These are phyloP conservation scores for Darevskia mixta DNA, from an alignment of 2,797 vertebrate species.

Conservation along the genomic window DNA sequence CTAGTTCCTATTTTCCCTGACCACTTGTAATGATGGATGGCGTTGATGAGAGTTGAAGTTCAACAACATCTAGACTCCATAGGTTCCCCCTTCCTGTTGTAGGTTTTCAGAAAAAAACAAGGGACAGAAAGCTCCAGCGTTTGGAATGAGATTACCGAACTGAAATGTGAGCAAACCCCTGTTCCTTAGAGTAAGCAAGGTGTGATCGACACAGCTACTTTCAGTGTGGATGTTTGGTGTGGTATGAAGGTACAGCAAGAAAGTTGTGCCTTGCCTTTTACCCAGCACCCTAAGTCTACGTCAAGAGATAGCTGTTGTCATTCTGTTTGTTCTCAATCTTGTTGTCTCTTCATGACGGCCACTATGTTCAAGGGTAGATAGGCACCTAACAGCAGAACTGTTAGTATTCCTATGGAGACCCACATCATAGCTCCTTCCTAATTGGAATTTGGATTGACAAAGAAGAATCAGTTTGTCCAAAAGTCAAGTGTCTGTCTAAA, in stretches of 20 bases:
- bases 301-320: background rate
- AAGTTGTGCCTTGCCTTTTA: background rate
- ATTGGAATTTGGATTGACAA: slow-evolving; percentile 10
- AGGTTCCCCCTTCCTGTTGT: background rate
- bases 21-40: too few relatives aligned
- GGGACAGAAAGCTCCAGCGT: background rate
- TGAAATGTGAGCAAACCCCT: background rate
- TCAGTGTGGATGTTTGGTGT: background rate
- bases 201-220: background rate
- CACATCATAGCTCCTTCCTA: slow-evolving; percentile 19
- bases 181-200: background rate
- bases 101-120: background rate
- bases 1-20: too few relatives aligned
- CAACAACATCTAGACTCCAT: too few relatives aligned
- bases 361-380: slow-evolving; percentile 35
- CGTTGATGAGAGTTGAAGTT: too few relatives aligned
- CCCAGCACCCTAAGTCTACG: background rate
- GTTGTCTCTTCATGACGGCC: background rate
- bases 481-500: background rate
- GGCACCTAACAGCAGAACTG: slow-evolving; percentile 8
- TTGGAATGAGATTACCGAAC: background rate
- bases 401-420: slow-evolving; percentile 30
- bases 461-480: slow-evolving; percentile 1
- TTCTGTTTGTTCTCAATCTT: background rate
- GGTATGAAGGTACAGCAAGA: slow-evolving; percentile 42